Conservation (phyloP, 2,797 vertebrate species). For the Phrynocephalus forsythii region DNA sequence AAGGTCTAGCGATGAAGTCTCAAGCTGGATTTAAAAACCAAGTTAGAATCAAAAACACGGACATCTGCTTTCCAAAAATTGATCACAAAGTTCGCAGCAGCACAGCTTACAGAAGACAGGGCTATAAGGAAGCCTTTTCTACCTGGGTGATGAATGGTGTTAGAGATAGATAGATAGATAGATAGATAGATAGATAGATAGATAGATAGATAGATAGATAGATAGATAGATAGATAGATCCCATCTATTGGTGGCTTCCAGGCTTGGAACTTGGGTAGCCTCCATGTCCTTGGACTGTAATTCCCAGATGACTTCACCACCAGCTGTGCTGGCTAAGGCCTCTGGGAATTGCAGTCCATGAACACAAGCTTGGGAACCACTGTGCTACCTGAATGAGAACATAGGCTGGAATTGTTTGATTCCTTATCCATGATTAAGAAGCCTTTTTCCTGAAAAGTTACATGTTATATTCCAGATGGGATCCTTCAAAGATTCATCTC, state of each 20-base stretch:
- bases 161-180: not conserved
- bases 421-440: not conserved
- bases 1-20: not conserved
- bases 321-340: too few relatives aligned
- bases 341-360: too few relatives aligned
- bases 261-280: too few relatives aligned
- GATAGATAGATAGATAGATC: not conserved
- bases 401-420: not conserved
- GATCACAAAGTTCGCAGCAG: not conserved
- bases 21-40: not conserved
- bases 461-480: not conserved
- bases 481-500: too few relatives aligned
- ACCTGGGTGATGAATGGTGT: not conserved
- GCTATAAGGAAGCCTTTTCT: too few relatives aligned
- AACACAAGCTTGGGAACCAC: too few relatives aligned
- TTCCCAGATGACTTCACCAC: too few relatives aligned
- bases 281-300: too few relatives aligned
- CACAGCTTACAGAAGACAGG: too few relatives aligned
- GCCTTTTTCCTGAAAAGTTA: not conserved
- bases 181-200: not conserved
- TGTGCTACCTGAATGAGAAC: not conserved
- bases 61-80: not conserved
- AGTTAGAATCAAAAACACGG: not conserved
- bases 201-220: not conserved
- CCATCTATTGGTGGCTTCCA: too few relatives aligned